Percentiles rank a stretch among this genome's conserved stretches.
These are phyloP conservation scores for Himalopsyche phryganea DNA, from an alignment of 1,140 invertebrate species.

Conservation along the genomic window DNA sequence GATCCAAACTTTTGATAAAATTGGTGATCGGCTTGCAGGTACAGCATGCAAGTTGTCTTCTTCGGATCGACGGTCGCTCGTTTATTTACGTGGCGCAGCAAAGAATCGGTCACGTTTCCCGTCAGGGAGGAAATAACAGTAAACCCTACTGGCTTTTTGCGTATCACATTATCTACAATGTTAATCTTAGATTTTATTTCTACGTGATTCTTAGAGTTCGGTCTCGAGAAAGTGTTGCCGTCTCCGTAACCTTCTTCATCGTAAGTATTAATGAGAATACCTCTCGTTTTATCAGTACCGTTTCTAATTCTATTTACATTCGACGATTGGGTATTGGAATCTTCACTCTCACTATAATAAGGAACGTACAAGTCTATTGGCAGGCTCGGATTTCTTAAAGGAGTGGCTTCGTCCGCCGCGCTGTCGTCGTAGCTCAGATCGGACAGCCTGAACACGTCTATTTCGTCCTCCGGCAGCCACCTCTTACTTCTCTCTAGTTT, in stretches of 20 bases:
- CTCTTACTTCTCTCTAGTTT: slow-evolving; percentile 37
- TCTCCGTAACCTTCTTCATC: slow-evolving; percentile 47
- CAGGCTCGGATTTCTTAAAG: slow-evolving; percentile 57
- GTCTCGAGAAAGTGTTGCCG: slow-evolving; percentile 47
- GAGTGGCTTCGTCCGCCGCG: slow-evolving; percentile 45
- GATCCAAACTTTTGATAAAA: slow-evolving; percentile 89
- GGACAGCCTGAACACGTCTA: slow-evolving; percentile 15
- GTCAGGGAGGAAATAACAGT: slow-evolving; percentile 42
- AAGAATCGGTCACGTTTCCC: slow-evolving; percentile 52
- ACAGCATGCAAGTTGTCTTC: slow-evolving; percentile 85
- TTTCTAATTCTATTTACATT: slow-evolving; percentile 45
- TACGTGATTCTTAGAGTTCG: slow-evolving; percentile 60
- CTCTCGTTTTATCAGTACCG: slow-evolving; percentile 32
- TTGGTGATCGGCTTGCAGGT: slow-evolving; percentile 91
- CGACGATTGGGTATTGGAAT: slow-evolving; percentile 38
- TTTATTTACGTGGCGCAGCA: slow-evolving; percentile 63
- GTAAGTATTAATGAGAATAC: slow-evolving; percentile 35
- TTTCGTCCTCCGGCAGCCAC: slow-evolving; percentile 53
- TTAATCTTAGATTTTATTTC: slow-evolving; percentile 58
- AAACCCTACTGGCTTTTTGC: slow-evolving; percentile 49
- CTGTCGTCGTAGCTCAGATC: slow-evolving; percentile 18
- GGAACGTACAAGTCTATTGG: slow-evolving; percentile 60
- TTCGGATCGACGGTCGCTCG: slow-evolving; percentile 73
- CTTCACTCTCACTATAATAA: slow-evolving; percentile 56
- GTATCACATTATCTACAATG: slow-evolving; percentile 48